These are phyloP conservation scores for Saguinus midas DNA, from an alignment of 2,113 vertebrate genomes.

Conservation along the genomic window DNA sequence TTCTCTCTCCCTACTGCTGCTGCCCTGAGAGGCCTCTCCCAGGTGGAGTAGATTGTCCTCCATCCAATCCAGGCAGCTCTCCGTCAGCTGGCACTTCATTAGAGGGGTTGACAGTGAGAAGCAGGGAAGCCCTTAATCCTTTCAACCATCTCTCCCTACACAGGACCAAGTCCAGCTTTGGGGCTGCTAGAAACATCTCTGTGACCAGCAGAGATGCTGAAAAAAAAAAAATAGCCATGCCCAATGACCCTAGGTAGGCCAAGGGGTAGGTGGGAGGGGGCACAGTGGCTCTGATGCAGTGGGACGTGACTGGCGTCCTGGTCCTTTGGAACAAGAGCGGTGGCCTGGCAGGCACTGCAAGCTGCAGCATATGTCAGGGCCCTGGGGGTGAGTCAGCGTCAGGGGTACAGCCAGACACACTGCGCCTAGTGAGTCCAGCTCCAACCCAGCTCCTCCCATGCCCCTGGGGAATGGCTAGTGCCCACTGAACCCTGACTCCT, in stretches of 20 bases:
- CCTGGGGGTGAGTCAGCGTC: constrained; percentile 43
- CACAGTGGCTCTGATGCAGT: constrained; percentile 43
- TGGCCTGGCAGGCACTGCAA: neutral
- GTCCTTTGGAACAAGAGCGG: neutral
- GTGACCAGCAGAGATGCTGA: neutral
- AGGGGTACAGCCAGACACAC: neutral
- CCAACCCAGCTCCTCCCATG: neutral
- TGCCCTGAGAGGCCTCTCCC: neutral
- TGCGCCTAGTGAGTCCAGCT: neutral
- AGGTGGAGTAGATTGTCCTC: neutral
- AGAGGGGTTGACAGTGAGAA: neutral
- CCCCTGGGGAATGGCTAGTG: neutral
- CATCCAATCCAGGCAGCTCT: neutral
- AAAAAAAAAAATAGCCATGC: neutral
- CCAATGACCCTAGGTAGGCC: neutral
- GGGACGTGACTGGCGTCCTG: constrained; percentile 28
- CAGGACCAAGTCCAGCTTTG: neutral
- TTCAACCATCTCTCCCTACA: neutral
- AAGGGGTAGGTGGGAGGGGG: neutral
- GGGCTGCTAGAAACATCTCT: neutral
- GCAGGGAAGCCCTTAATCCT: neutral
- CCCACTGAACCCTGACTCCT: too few relatives aligned
- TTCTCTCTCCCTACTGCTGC: neutral
- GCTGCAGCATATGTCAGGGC: constrained; percentile 15
- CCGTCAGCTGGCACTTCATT: neutral